Base-by-base conservation (phyloP, 1,140 invertebrate genomes). In the Dinothrombium tinctorium region DNA sequence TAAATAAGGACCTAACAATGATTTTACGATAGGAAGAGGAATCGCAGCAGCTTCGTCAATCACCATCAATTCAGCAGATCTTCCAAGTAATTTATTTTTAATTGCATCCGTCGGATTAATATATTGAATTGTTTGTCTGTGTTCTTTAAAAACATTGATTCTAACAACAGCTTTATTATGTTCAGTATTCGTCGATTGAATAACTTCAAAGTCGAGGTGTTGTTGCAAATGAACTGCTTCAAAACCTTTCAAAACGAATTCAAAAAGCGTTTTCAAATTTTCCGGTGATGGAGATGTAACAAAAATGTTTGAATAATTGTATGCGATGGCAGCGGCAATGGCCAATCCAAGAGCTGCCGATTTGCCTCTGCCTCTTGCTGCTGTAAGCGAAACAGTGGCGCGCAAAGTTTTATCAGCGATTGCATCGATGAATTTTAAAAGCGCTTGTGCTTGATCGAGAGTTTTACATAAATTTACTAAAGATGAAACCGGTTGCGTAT, bases 11-110 rank as follows among this genome's bases (percentile, higher is more conserved):
- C 84, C 84, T 38, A 86, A 65, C 55, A 94, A 74, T 29, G 73
- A 69, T 52, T 84, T 84, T 0, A 99, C 89, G 49, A 84, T 69
- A 0, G 84, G 79, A 35, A 98, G 60, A 0, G 94, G 94, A 49
- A 99, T 98, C 15, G 92, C 94, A 3, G 92, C 94, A 8, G 94
- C 94, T 65, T 99, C 94, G 58, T 99, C 94, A 49, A 99, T 94
- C 17, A 96, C 72, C 22, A 98, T 63, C 11, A 99, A 59, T 61
- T 99, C 90, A 12, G 87, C 86, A 3, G 40, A 41, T 55, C 90
- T 84, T 14, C 76, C 74, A 21, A 96, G 62, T 47, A 47, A 22
- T 26, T 47, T 46, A 17, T 83, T 74, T 33, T 46, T 40, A 5
- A 71, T 69, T n/a, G 73, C 71, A 59, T 98, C 89, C 25, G 71